Base-by-base conservation (phyloP, 2,888 invertebrate species). In the Metacarcinus magister region DNA sequence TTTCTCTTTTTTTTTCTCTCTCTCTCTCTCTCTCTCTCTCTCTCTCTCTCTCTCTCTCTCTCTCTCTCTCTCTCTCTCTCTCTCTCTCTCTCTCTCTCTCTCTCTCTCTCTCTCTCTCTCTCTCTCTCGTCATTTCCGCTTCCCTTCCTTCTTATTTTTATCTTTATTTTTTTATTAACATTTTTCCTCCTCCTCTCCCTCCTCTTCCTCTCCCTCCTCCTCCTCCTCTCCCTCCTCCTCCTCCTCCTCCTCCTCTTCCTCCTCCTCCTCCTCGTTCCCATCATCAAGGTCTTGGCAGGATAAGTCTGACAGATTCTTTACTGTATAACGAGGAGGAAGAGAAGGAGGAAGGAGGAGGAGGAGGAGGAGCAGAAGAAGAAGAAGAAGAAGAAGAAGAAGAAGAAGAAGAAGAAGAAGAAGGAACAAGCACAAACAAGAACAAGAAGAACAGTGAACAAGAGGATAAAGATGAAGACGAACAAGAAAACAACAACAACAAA, bases 21-120 rank as follows among this genome's bases (percentile, higher is more conserved):
- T 87, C 94, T 92, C 92, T 92, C 92, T 92, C 92, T 92, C 54
- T 92, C 92, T 92, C 92, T 92, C 92, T 92, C 54, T 92, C 92
- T 92, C 92, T 92, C 92, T 92, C 48, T 48, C 92, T 92, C 92
- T 92, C 92, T 92, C 46, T 92, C 92, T 92, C 92, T 54, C 32
- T 46, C 46, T 48, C 48, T 44, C 46, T 46, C 44, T 48, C 48
- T 92, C 92, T 48, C 48, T 92, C 28, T 92, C n/a, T 91, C 92
- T 43, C 92, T 44, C 23, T 48, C 46, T 92, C 92, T 44, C 46
- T 44, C 19, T 92, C 92, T 44, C 92, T 48, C 28, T n/a, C 46
- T 48, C 43, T 28, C 39, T 39, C 28, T 43, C 43, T 91, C 91
- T 43, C 43, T 92, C 48, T 92, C 46, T 67, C 67, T 82, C 82